Base-by-base conservation (phyloP, 23 tunicate species). In the Trididemnum miniatum region DNA sequence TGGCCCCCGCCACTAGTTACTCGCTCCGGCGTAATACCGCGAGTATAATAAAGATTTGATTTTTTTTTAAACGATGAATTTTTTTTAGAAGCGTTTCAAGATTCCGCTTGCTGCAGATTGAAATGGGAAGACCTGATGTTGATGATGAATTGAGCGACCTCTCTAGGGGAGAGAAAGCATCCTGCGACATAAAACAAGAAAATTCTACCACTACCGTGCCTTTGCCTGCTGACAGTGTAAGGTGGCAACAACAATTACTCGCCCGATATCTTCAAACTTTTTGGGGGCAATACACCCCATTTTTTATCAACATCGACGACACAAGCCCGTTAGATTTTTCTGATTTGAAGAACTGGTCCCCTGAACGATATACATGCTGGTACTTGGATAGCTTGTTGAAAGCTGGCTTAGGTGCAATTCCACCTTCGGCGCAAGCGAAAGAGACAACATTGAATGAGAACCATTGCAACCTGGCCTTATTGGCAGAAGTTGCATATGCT, bases 401-500 rank as follows among this genome's bases (percentile, higher is more conserved):
- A 24, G 38, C 37, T 5, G 75, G 75, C 37, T 67, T 32, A 31
- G 9, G 54, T 44, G 54, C 54, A 9, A 9, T 44, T 44, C 54
- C 54, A 7, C 9, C 54, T 15, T 7, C 54, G 12, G 15, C 15
- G 12, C 54, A 44, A 15, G 54, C 9, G 9, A 44, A 44, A 15
- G 15, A 7, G 7, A 2, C 75, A 3, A 30, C 75, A 3, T 32
- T 32, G 9, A 67, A 31, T 32, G 75, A 67, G n/a, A 67, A 31
- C 32, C 75, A 67, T 32, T 67, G 31, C 25, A 67, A 67, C 38
- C n/a, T 67, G 75, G 37, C 75, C 7, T 24, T 67, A 31, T 24
- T 67, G 7, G 75, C 75, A 67, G 75, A 67, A 15, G 75, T 67
- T 31, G 75, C 75, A 12, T 62, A 12, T 62, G 75, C 75, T 7